Base-by-base conservation (phyloP, 2,888 invertebrate species). In the Augiades crinisus region DNA sequence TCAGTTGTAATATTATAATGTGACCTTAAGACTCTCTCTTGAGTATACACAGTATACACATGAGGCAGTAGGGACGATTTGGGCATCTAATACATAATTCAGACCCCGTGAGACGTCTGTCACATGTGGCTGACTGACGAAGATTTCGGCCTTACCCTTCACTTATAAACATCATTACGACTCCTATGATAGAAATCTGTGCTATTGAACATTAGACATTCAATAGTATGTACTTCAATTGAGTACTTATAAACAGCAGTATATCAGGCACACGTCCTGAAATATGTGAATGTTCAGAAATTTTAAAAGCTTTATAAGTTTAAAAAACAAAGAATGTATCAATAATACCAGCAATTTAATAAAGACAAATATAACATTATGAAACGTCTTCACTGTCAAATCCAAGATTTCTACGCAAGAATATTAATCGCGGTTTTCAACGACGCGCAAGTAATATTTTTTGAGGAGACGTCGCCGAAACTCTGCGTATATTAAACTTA, bases 131-230 rank as follows among this genome's bases (percentile, higher is more conserved):
- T 33, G 16, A 17, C 27, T 10, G n/a, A n/a, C 27, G n/a, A 27
- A 27, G 27, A 27, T 27, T 24, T 60, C 62, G 43, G 60, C 60
- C 57, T 63, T 62, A 64, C 30, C n/a, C 19, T 41, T 41, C 41
- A 24, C 40, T 41, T 41, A 41, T 19, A 19, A 4, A 19, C 19
- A 19, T 19, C 3, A 3, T 19, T 19, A 19, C 5, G 5, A 19
- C 19, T 2, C 19, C 5, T 19, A 19, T 4, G 19, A 19, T 19
- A 19, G 3, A 19, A 19, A 19, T 19, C 19, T n/a, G n/a, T n/a
- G n/a, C n/a, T n/a, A n/a, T n/a, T n/a, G n/a, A n/a, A n/a, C n/a
- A n/a, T n/a, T n/a, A n/a, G n/a, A n/a, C n/a, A n/a, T n/a, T n/a
- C n/a, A n/a, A n/a, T n/a, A n/a, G n/a, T n/a, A n/a, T n/a, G n/a